Base-by-base conservation (phyloP, 2,113 vertebrate genomes). In the Phalacrocorax brasilianus region DNA sequence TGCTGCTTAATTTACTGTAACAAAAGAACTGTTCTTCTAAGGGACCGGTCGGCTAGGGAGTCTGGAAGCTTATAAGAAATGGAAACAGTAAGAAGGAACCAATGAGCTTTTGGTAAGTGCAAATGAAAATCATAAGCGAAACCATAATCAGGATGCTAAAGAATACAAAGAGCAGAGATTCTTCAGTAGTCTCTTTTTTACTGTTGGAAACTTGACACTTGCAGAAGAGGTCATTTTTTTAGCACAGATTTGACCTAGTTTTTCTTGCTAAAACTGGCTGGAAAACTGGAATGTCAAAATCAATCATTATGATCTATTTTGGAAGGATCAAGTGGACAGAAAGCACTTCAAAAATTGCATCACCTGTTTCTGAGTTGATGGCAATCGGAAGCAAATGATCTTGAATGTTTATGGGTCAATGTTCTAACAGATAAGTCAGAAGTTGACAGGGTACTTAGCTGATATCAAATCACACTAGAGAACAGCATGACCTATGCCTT, bases 371-470 rank as follows among this genome's bases (percentile, higher is more conserved):
- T 89, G 71, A 93, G 70, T 68, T 80, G 94, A 96, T 87, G 77
- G 87, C 93, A 91, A 72, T 93, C 0, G 5, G 81, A 97, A 95
- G 58, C 81, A 96, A 89, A 93, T 76, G 77, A 91, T 96, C 81
- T 91, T 79, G 74, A 70, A 79, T 65, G 85, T 88, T 96, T 79
- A 93, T 89, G 93, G 96, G 94, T 97, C 95, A 95, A 0, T 88
- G 94, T 82, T 85, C 85, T 58, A 62, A 73, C 0, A 8, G 94
- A 92, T 89, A 85, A 93, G 81, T 79, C 87, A 93, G 87, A 70
- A 96, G 88, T 40, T 96, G 96, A 96, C 93, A 96, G 89, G 78
- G 53, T 94, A 94, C 96, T 96, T 97, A 94, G 91, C 87, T 88
- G 93, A 88, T 96, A 73, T 59, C 81, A 93, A 88, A 88, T 91